These are phyloP conservation scores for Drosophila aff. DNA, from an alignment of 1,140 invertebrate genomes.

Conservation along the genomic window DNA sequence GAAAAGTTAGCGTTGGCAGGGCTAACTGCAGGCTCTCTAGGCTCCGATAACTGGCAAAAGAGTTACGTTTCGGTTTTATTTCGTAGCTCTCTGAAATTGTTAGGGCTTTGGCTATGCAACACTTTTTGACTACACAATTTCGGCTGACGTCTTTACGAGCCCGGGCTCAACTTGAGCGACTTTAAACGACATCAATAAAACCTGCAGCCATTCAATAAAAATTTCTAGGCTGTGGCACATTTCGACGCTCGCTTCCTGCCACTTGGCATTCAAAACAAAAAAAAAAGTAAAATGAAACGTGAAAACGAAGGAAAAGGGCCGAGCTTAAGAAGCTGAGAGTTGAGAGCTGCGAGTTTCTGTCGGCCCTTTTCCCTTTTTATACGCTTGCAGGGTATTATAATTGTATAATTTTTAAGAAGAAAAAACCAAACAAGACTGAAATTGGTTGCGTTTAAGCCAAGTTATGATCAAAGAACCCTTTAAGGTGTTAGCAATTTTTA, in stretches of 20 bases:
- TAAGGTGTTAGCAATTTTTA: no score
- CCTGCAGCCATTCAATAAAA: conserved; percentile 65
- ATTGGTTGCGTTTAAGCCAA: no score
- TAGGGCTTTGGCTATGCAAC: conserved; percentile 3
- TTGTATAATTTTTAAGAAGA: no score
- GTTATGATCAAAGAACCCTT: no score
- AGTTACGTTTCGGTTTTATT: conserved; percentile 34
- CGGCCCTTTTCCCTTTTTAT: conserved; percentile 3
- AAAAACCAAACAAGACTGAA: no score
- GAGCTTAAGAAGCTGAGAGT: conserved; percentile 14
- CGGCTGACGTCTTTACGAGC: conserved; percentile 58
- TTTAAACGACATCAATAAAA: conserved; percentile 74
- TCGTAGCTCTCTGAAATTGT: conserved; percentile 5
- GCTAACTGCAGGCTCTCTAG: conserved; percentile 11
- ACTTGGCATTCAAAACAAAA: conserved; percentile 49
- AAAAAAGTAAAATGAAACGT: conserved; percentile 10
- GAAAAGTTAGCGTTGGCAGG: conserved; percentile 13
- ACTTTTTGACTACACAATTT: conserved; percentile 53
- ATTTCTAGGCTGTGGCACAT: conserved; percentile 61
- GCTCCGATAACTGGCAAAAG: conserved; percentile 24
- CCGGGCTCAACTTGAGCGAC: conserved; percentile 56
- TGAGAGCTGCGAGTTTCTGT: conserved; percentile 19
- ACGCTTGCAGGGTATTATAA: no score
- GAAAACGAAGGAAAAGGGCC: conserved; percentile 21
- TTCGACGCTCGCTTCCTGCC: conserved; percentile 61